These are phyloP conservation scores for Corythornis vintsioides DNA, from an alignment of 2,113 vertebrate genomes.

Conservation along the genomic window DNA sequence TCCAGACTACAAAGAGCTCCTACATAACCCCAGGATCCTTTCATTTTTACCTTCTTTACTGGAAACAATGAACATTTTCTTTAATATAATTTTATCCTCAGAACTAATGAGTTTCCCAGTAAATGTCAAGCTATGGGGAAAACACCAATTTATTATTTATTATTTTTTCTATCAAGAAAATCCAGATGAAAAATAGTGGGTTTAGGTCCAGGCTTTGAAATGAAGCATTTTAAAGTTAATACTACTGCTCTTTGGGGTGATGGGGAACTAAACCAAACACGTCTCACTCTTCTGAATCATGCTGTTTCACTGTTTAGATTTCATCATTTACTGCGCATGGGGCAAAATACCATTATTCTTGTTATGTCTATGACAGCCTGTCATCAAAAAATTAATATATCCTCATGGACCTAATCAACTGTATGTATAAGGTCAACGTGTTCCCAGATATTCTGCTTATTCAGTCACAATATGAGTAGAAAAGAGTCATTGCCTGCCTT, in stretches of 20 bases:
- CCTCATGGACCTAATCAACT: not conserved
- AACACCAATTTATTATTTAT: not conserved
- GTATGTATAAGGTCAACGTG: not conserved
- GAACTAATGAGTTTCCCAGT: not conserved
- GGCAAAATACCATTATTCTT: not conserved
- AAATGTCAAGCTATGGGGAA: not conserved
- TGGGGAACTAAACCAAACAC: not conserved
- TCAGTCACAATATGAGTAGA: not conserved
- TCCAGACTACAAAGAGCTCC: not conserved
- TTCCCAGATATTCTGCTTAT: conserved; percentile 1
- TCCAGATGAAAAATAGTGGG: not conserved
- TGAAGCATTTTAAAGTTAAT: not conserved
- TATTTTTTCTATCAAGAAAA: not conserved
- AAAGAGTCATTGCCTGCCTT: not conserved
- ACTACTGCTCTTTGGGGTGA: not conserved
- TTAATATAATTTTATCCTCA: not conserved
- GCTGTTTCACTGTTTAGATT: not conserved
- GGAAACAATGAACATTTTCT: not conserved
- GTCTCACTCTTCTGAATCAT: not conserved
- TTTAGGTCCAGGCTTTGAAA: not conserved
- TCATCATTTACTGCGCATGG: not conserved
- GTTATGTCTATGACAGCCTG: not conserved
- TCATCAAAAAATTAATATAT: not conserved
- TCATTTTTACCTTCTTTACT: not conserved
- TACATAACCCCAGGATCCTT: not conserved